phyloP scores from a whole-genome alignment of 2,797 vertebrate species.

The Silurus aristotelis region DNA sequence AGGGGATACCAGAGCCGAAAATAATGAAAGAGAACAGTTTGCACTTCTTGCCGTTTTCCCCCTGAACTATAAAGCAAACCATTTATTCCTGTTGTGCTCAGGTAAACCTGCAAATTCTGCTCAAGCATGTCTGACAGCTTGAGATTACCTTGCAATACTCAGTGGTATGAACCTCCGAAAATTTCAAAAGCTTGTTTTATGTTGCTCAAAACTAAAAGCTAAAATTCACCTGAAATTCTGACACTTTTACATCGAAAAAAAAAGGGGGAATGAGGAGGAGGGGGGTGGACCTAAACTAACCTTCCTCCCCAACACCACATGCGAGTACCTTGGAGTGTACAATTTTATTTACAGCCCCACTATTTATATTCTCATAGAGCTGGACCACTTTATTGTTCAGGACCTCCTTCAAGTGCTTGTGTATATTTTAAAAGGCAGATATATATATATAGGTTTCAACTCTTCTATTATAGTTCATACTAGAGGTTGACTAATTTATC shows the following conservation, averaged over 20 bases:
- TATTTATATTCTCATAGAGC: not conserved
- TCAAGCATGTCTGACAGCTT: slow-evolving; percentile 42
- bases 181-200: slow-evolving; percentile 32
- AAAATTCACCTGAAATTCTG: slow-evolving; percentile 35
- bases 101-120: slow-evolving; percentile 43
- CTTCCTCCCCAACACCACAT: not conserved
- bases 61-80: slow-evolving; percentile 34
- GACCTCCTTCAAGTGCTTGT: not conserved
- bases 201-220: slow-evolving; percentile 20
- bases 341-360: not conserved
- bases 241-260: slow-evolving; percentile 44
- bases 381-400: not conserved
- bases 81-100: slow-evolving; percentile 41
- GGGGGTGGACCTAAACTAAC: not conserved
- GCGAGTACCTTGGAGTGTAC: slow-evolving; percentile 8
- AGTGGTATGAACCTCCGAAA: slow-evolving; percentile 1
- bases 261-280: not conserved
- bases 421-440: not conserved
- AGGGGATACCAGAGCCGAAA: slow-evolving; percentile 17
- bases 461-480: too few species aligned
- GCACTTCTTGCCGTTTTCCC: slow-evolving; percentile 1
- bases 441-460: not conserved
- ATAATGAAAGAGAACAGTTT: slow-evolving; percentile 10
- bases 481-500: too few species aligned
- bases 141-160: slow-evolving; percentile 40